Evolutionary conservation across 2,797 vertebrate species (phyloP).

Genomic region (Gallirallus australis): DNA sequence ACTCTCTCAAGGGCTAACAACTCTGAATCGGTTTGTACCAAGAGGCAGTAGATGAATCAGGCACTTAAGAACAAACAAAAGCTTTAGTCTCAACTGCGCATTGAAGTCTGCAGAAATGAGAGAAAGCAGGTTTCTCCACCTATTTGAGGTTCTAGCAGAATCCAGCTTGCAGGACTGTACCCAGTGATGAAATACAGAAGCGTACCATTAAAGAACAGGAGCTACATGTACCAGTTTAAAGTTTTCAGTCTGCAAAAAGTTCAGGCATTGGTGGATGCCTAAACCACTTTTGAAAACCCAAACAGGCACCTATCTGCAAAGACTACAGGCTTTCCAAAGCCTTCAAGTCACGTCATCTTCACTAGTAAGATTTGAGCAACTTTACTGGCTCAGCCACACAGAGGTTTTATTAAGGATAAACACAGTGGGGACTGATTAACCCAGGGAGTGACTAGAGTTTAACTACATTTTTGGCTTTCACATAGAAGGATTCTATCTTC

Average conservation of each 20-base stretch:
- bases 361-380: not conserved
- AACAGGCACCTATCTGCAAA: not conserved
- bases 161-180: not conserved
- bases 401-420: not conserved
- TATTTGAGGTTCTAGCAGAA: not conserved
- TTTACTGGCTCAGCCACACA: not conserved
- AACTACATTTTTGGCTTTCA: not conserved
- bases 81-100: not conserved
- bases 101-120: fast-evolving
- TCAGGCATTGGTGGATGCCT: not conserved
- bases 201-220: not conserved
- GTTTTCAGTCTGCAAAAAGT: not conserved
- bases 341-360: not conserved
- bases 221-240: fast-evolving
- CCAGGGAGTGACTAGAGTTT: not conserved
- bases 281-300: not conserved
- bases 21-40: not conserved
- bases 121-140: not conserved
- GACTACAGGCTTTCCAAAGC: not conserved
- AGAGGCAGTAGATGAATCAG: not conserved
- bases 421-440: not conserved
- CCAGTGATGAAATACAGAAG: not conserved
- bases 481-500: not conserved
- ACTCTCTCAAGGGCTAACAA: not conserved
- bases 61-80: not conserved